Percentiles rank a stretch among this genome's conserved stretches.
These are phyloP conservation scores for Paratrypauchen microcephalus DNA, from an alignment of 2,797 vertebrate genomes.

Conservation along the genomic window DNA sequence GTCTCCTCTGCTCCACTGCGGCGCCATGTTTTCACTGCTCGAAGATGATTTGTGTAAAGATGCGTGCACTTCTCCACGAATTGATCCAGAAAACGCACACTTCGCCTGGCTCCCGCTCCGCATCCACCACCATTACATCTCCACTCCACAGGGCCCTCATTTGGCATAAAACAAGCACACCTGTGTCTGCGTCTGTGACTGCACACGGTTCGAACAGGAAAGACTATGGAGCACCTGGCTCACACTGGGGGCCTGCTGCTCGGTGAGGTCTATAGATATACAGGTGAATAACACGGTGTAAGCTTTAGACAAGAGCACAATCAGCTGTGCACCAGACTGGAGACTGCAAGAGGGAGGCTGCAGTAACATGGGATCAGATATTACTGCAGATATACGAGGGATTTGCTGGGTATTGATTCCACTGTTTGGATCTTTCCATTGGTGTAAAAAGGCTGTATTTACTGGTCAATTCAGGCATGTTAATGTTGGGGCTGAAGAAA, in stretches of 20 bases:
- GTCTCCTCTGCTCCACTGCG: not conserved
- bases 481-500: no score
- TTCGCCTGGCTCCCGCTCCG: slow-evolving; percentile 33
- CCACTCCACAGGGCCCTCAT: slow-evolving; percentile 38
- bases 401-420: no score
- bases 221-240: slow-evolving; percentile 41
- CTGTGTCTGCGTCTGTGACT: slow-evolving; percentile 47
- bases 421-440: no score
- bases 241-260: not conserved
- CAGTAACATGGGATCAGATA: no score
- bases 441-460: no score
- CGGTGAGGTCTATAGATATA: no score
- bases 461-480: no score
- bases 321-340: no score
- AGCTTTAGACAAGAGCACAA: no score
- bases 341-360: no score
- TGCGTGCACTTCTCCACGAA: slow-evolving; percentile 9
- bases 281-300: no score
- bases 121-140: slow-evolving; percentile 46
- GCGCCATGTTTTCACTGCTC: not conserved
- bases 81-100: slow-evolving; percentile 20
- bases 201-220: slow-evolving; percentile 29
- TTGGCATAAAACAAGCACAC: slow-evolving; percentile 56
- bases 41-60: not conserved
- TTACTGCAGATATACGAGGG: no score